These are phyloP conservation scores for Tanypteryx hageni DNA, from an alignment of 2,888 invertebrate species.

Conservation along the genomic window DNA sequence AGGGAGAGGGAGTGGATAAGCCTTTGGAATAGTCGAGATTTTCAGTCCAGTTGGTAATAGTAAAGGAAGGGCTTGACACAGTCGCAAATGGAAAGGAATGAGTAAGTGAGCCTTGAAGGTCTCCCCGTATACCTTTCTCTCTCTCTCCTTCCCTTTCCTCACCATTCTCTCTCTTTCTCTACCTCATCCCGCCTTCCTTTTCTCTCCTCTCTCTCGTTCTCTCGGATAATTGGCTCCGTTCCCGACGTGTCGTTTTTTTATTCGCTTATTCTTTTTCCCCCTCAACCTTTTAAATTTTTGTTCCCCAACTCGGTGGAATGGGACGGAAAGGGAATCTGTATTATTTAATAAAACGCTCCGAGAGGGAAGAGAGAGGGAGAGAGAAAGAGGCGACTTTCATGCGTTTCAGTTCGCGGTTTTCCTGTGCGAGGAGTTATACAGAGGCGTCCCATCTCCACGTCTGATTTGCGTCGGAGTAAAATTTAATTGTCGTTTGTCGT, in stretches of 20 bases:
- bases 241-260: neutral
- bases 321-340: constrained; percentile 5
- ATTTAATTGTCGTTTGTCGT: too few relatives aligned
- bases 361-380: neutral
- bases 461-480: neutral
- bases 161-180: too few relatives aligned
- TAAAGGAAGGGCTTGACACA: constrained; percentile 5
- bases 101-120: neutral
- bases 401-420: neutral
- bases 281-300: neutral
- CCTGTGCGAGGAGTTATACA: neutral
- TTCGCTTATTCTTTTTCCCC: constrained; percentile 19
- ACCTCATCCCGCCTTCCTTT: too few relatives aligned
- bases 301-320: too few relatives aligned
- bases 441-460: too few relatives aligned
- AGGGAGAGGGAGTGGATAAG: too few relatives aligned
- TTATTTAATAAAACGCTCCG: constrained; percentile 35
- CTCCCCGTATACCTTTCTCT: too few relatives aligned
- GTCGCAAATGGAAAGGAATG: constrained; percentile 32
- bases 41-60: constrained; percentile 18
- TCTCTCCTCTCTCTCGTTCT: too few relatives aligned
- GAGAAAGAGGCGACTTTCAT: neutral
- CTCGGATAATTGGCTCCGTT: neutral
- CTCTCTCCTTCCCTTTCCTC: too few relatives aligned
- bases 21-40: constrained; percentile 23